Percentiles rank a stretch among this genome's conserved stretches.
These are phyloP conservation scores for Vipera latastei DNA, from an alignment of 2,797 vertebrate species.

Conservation along the genomic window DNA sequence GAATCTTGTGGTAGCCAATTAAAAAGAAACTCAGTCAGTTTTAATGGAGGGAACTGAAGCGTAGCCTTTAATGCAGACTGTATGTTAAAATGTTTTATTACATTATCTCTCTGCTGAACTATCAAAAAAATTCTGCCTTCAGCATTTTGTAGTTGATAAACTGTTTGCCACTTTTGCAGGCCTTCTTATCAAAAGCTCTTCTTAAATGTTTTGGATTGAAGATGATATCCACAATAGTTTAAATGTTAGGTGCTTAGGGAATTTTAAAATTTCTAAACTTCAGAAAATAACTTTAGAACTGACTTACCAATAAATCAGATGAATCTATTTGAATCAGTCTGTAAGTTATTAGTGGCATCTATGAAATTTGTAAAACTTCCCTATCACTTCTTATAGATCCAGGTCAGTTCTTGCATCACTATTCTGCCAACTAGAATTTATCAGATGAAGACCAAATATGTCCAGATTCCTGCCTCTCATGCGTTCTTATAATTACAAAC, in stretches of 20 bases:
- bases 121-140: not conserved
- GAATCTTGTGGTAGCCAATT: not conserved
- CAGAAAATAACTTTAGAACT: not conserved
- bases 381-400: not conserved
- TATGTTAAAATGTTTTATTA: conserved; percentile 22
- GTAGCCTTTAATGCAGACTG: conserved; percentile 8
- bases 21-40: conserved; percentile 27
- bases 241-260: not conserved
- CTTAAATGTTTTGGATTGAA: not conserved
- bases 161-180: not conserved
- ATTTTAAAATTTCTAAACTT: not conserved
- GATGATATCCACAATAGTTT: not conserved
- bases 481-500: not conserved
- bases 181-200: not conserved
- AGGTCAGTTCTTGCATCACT: not conserved
- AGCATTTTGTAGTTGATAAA: conserved; percentile 35
- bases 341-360: not conserved
- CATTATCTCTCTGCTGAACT: not conserved
- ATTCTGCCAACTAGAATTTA: not conserved
- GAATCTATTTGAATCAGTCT: not conserved
- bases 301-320: not conserved
- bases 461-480: not conserved
- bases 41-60: conserved; percentile 12
- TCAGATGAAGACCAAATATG: not conserved
- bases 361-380: not conserved